Base-by-base conservation (phyloP, 2,888 invertebrate genomes). In the Tinea trinotella region DNA sequence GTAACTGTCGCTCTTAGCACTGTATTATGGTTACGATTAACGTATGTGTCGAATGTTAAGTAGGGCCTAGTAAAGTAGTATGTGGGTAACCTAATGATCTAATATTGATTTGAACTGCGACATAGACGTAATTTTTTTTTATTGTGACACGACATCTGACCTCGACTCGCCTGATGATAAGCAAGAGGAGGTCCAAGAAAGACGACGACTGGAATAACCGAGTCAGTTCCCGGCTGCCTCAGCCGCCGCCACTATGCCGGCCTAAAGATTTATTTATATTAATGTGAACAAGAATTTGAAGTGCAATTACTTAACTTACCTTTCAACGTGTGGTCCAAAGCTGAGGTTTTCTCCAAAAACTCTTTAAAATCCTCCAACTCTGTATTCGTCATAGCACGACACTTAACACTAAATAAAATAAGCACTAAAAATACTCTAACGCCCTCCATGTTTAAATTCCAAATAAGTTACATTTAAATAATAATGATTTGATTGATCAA, bases 341-440 rank as follows among this genome's bases (percentile, higher is more conserved):
- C 73, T 3, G 85, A 82, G 1, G 83, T 81, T 62, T 71, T 73
- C 57, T 69, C 65, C 55, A 87, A 64, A 58, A 75, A 81, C 54
- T 80, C 74, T 59, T 68, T 72, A 64, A 84, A 87, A 59, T 85
- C 84, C 59, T 80, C 75, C 19, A 86, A 61, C 62, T 86, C 86
- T 56, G 70, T 63, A 35, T 64, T 61, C 35, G 74, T 67, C 76
- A 81, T 81, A 52, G 73, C 65, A 58, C 63, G 62, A 61, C 83
- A 76, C 74, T 71, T 68, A 57, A 68, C 73, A 71, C 72, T 73
- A 60, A 76, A 56, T 60, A 74, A 56, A 24, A 70, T 62, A 53
- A 76, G 58, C 56, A 76, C 54, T 62, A 76, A 65, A 58, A 66
- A 59, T 58, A 74, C 64, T 62, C 67, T 61, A 54, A 60, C 60